Base-by-base conservation (phyloP, 2,888 invertebrate species). In the Chloroclystis v-ata region DNA sequence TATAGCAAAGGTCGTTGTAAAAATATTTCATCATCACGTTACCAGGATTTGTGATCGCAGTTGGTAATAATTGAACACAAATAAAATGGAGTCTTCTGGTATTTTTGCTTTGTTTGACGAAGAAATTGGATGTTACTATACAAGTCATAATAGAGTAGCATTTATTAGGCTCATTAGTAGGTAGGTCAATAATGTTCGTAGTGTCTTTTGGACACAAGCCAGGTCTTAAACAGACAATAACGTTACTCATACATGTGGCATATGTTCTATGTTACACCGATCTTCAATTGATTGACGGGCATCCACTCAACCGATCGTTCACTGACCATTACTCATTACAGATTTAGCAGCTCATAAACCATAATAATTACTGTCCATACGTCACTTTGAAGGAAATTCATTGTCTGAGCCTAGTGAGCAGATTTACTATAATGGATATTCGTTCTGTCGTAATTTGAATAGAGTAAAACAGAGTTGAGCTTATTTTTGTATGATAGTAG, bases 231-330 rank as follows among this genome's bases (percentile, higher is more conserved):
- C 77, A 78, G 58, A 59, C 59, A 56, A 69, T 76, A 78, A 78
- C 69, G 67, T 71, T 67, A 81, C 78, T 77, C 76, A 82, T 75
- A 76, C 75, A 62, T 67, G 65, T 66, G 69, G 65, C 85, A 82
- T 76, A 75, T 85, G 85, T 75, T 83, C 78, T 78, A 78, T 82
- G 82, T 86, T 69, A 67, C 61, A 67, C 69, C 63, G 70, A 76
- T 71, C 76, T 78, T 75, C 72, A 79, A 75, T 75, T 85, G 86
- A 86, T 82, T 83, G 85, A 84, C 84, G 75, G 76, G 73, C 73
- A 72, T 49, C 54, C 52, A 54, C 57, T 69, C 65, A 63, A 60
- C 41, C 29, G 52, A 39, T 47, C 44, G 47, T 30, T 46, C 47
- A 47, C 47, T 38, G 48, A 52, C 43, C 48, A 49, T 49, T 35